Evolutionary conservation across 2,113 vertebrate genomes (phyloP).

Genomic region (Australoheros scitulus): DNA sequence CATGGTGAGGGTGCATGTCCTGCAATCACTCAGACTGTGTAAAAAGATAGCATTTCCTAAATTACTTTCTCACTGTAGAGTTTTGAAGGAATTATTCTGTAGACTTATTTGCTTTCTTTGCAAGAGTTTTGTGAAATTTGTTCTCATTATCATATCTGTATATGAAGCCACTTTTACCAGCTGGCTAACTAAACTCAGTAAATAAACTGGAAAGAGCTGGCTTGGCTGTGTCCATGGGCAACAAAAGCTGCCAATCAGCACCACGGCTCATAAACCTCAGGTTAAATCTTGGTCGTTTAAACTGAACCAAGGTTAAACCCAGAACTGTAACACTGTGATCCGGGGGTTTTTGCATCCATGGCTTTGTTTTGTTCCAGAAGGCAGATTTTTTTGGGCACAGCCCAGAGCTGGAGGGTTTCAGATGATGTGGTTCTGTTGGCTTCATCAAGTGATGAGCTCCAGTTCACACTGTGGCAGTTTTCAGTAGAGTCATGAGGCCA

Average conservation of each 20-base stretch:
- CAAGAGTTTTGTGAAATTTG: background rate
- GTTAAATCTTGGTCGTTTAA: background rate
- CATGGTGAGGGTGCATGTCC: background rate
- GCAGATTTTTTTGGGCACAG: background rate
- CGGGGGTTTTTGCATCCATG: too few species aligned
- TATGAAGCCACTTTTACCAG: background rate
- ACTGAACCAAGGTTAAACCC: background rate
- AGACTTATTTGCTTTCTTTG: background rate
- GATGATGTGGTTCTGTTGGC: too few species aligned
- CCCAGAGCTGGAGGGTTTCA: background rate
- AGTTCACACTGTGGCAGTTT: background rate
- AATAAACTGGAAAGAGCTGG: background rate
- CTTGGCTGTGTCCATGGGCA: background rate
- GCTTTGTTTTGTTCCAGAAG: background rate
- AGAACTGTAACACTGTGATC: background rate
- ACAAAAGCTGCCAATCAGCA: background rate
- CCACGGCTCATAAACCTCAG: background rate
- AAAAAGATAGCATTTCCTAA: background rate
- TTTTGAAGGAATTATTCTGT: background rate
- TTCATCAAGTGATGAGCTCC: background rate
- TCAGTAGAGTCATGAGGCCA: background rate
- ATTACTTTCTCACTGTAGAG: background rate
- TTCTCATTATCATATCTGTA: background rate
- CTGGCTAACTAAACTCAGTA: background rate
- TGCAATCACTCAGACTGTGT: background rate